phyloP scores from a whole-genome alignment of 2,797 vertebrate genomes.

The Amphiprion clarkii region DNA sequence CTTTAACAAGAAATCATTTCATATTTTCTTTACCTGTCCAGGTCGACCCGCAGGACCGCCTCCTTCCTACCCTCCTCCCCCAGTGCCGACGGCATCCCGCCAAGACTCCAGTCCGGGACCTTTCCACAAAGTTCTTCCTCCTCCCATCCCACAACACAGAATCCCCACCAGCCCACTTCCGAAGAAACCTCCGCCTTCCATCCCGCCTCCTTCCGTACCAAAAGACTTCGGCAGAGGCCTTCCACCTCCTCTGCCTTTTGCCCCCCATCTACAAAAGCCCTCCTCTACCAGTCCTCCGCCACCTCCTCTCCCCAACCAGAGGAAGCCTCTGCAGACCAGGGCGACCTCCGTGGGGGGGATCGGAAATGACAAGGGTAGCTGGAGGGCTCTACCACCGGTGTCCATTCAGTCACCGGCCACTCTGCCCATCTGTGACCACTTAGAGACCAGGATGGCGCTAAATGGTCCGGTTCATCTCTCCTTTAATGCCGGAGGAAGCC shows the following conservation, averaged over 20 bases:
- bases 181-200: conserved; percentile 60
- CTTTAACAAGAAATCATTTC: not conserved
- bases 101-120: conserved; percentile 48
- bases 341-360: conserved; percentile 10
- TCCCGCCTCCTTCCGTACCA: conserved; percentile 28
- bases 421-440: conserved; percentile 80
- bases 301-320: conserved; percentile 46
- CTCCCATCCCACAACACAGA: conserved; percentile 57
- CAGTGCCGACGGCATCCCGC: conserved; percentile 81
- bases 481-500: conserved; percentile 29
- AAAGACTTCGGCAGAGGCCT: conserved; percentile 72
- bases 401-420: conserved; percentile 34
- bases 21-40: conserved; percentile 36
- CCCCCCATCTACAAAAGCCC: conserved; percentile 64
- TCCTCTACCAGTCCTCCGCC: not conserved
- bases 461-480: conserved; percentile 54
- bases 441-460: conserved; percentile 69
- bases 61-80: conserved; percentile 93
- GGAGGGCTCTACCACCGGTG: not conserved
- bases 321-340: conserved; percentile 18
- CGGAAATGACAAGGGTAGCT: conserved; percentile 23
- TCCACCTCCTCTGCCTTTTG: conserved; percentile 66
- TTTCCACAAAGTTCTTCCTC: conserved; percentile 60
- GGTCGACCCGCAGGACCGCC: conserved; percentile 83
- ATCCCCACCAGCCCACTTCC: conserved; percentile 17